Percentiles rank a stretch among this genome's conserved stretches.
Evolutionary conservation across 2,797 vertebrate species (phyloP).

Genomic region (Neomorphus geoffroyi): DNA sequence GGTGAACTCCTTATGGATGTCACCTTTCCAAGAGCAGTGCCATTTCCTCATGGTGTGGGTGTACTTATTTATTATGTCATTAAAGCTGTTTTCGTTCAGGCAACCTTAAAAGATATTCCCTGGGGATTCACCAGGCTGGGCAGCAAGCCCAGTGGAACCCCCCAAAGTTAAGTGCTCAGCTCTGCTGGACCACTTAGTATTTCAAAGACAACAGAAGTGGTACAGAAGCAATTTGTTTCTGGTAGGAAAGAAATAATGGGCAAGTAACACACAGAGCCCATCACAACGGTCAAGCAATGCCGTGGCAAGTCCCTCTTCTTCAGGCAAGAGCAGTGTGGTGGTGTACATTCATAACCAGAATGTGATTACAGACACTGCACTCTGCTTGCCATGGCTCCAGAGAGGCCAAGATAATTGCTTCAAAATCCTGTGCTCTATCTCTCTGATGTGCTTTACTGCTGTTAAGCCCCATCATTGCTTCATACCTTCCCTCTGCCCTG

Average conservation of each 20-base stretch:
- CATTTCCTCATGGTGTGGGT: conserved; percentile 18
- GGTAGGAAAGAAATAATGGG: not conserved
- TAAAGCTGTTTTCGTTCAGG: conserved; percentile 40
- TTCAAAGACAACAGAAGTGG: conserved; percentile 21
- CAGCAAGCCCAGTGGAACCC: conserved; percentile 51
- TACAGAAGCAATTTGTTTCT: conserved; percentile 21
- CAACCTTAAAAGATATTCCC: conserved; percentile 24
- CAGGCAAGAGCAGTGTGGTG: not conserved
- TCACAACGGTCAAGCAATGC: not conserved
- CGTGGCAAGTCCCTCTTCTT: not conserved
- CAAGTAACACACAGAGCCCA: not conserved
- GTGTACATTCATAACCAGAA: rapidly evolving
- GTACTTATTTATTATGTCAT: conserved; percentile 31
- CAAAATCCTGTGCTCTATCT: not conserved
- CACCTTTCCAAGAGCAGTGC: conserved; percentile 1
- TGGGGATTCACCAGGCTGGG: conserved; percentile 10
- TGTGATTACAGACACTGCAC: not conserved
- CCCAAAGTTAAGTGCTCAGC: conserved; percentile 40
- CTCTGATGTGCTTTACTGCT: not conserved
- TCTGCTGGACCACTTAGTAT: conserved; percentile 48
- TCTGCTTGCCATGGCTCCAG: not conserved
- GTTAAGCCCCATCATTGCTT: not conserved
- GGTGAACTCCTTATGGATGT: not conserved
- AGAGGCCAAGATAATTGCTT: not conserved
- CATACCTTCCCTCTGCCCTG: not conserved